Base-by-base conservation (phyloP, 2,888 invertebrate genomes). In the Calephelis perditalis region DNA sequence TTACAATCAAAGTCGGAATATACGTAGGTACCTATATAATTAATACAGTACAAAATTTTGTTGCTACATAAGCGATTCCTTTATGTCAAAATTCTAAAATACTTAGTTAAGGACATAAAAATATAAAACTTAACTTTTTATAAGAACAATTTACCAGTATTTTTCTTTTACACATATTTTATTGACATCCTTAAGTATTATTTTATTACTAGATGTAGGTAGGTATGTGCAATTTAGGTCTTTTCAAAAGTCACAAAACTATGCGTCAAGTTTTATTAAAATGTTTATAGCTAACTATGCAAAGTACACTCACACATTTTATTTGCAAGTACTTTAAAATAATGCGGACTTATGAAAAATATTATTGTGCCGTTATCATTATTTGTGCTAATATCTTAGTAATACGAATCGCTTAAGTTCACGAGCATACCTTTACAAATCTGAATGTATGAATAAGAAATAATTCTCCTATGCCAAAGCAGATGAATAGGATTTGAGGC, bases 171-270 rank as follows among this genome's bases (percentile, higher is more conserved):
- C 57, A 57, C 46, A 61, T 58, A 49, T 59, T 57, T 57, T 55
- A 57, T 59, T 49, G 59, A 60, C 47, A 62, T 54, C 58, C 46
- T 62, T 49, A 44, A 37, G 36, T 54, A 47, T 62, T 58, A 58
- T 46, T 59, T 62, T 56, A 58, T 43, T 43, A 35, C 52, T 35
- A 54, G 52, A 7, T 11, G 8, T 40, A 11, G 35, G 8, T 40
- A 11, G 35, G 26, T 54, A 35, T 10, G 52, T 54, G 52, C 52
- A 54, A 11, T 36, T 35, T n/a, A 54, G 10, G n/a, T 36, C 11
- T 54, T 3, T 11, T 58, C 49, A 52, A 40, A 43, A 43, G 49
- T 47, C 8, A 58, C 45, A 37, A 45, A 58, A 37, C 26, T 47
- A 49, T 52, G 52, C 40, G 43, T 40, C 40, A 6, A 40, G 40